Evolutionary conservation across 2,113 vertebrate species (phyloP).

Genomic region (Odocoileus virginianus): DNA sequence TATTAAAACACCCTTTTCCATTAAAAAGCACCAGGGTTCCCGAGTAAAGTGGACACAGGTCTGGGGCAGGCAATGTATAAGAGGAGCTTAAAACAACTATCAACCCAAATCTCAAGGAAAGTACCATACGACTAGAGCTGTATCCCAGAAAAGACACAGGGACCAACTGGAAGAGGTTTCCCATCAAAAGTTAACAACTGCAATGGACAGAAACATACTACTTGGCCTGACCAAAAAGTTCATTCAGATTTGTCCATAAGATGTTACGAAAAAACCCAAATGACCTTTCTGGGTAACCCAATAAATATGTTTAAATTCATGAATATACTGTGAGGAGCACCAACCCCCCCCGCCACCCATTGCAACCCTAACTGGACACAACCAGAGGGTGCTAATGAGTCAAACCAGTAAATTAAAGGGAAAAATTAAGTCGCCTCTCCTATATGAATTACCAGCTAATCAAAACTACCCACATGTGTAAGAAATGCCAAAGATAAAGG

Average conservation of each 20-base stretch:
- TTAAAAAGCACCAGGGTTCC: background rate
- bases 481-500: background rate
- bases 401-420: background rate
- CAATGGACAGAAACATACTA: background rate
- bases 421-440: background rate
- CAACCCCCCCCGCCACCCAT: fast-evolving
- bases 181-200: background rate
- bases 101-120: background rate
- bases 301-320: background rate
- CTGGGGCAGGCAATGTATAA: background rate
- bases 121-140: background rate
- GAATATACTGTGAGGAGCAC: background rate
- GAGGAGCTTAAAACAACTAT: background rate
- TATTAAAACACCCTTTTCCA: background rate
- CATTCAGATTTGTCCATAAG: background rate
- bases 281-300: background rate
- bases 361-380: background rate
- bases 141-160: background rate
- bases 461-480: background rate
- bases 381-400: background rate
- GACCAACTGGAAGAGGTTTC: background rate
- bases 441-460: background rate
- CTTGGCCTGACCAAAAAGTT: background rate
- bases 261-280: background rate
- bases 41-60: background rate